Conservation (phyloP, 2,888 invertebrate genomes). For the Microchrysa polita region DNA sequence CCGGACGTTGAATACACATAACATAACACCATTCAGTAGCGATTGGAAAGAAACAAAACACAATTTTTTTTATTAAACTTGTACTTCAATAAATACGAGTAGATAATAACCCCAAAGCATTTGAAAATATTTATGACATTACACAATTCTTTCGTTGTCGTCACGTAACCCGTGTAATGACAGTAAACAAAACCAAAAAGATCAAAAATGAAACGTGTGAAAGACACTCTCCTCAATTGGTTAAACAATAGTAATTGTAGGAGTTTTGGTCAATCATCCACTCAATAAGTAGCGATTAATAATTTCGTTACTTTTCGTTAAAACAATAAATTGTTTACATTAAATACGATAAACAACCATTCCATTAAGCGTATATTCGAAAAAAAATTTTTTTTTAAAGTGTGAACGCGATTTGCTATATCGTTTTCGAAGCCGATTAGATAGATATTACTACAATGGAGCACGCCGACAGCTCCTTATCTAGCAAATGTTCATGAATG, state of each 20-base stretch:
- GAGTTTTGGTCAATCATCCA: neutral
- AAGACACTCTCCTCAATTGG: neutral
- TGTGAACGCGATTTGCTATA: neutral
- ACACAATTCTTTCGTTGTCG: constrained; percentile 9
- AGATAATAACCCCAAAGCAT: constrained; percentile 20
- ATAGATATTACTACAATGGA: too few relatives aligned
- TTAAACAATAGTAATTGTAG: neutral
- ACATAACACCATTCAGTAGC: neutral
- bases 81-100: neutral
- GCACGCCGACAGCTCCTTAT: constrained; percentile 14
- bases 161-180: neutral
- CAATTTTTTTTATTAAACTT: neutral
- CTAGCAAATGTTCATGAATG: constrained; percentile 35
- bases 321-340: constrained; percentile 10
- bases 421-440: neutral
- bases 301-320: constrained; percentile 13
- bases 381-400: too few relatives aligned
- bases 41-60: neutral
- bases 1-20: neutral
- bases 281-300: neutral
- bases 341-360: neutral
- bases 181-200: neutral
- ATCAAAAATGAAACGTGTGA: neutral
- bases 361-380: too few relatives aligned
- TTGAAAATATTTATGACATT: constrained; percentile 9